Percentiles rank a stretch among this genome's conserved stretches.
These are phyloP conservation scores for Arnoldichthys spilopterus DNA, from an alignment of 2,797 vertebrate genomes.

Conservation along the genomic window DNA sequence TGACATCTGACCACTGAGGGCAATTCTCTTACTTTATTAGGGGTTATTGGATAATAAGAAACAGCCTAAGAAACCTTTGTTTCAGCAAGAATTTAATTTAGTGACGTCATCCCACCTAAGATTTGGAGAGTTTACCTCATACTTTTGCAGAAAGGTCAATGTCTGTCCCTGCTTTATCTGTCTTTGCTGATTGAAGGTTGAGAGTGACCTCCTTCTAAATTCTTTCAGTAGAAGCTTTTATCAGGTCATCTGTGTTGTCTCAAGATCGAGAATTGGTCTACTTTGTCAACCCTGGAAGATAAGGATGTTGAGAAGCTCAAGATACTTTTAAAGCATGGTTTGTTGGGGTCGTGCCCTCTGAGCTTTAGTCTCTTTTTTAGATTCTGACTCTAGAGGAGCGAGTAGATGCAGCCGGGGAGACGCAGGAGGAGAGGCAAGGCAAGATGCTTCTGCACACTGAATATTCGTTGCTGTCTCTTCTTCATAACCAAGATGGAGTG, in stretches of 20 bases:
- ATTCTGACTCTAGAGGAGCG: constrained; percentile 97
- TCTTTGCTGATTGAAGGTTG: constrained; percentile 26
- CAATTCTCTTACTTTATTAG: constrained; percentile 63
- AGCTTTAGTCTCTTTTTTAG: constrained; percentile 70
- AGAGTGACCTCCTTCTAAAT: constrained; percentile 16
- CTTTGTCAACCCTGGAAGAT: constrained; percentile 41
- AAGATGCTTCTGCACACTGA: constrained; percentile 99
- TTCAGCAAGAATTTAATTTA: constrained; percentile 31
- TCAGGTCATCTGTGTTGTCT: constrained; percentile 38
- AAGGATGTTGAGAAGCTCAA: constrained; percentile 12
- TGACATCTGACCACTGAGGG: constrained; percentile 55
- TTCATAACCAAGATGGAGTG: constrained; percentile 97
- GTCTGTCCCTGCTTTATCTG: constrained; percentile 25
- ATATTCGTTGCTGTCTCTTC: constrained; percentile 95
- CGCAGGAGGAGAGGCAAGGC: constrained; percentile 96
- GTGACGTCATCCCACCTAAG: constrained; percentile 57
- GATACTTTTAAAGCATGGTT: constrained; percentile 20
- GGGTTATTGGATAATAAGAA: constrained; percentile 57
- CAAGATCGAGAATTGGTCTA: constrained; percentile 17
- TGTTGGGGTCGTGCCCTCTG: constrained; percentile 53
- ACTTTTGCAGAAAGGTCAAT: constrained; percentile 51
- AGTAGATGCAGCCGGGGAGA: constrained; percentile 88
- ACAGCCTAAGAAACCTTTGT: constrained; percentile 39
- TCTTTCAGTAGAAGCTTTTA: constrained; percentile 23
- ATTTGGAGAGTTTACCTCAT: constrained; percentile 64